phyloP scores from a whole-genome alignment of 2,888 invertebrate genomes.

The Eugnorisma glareosa region DNA sequence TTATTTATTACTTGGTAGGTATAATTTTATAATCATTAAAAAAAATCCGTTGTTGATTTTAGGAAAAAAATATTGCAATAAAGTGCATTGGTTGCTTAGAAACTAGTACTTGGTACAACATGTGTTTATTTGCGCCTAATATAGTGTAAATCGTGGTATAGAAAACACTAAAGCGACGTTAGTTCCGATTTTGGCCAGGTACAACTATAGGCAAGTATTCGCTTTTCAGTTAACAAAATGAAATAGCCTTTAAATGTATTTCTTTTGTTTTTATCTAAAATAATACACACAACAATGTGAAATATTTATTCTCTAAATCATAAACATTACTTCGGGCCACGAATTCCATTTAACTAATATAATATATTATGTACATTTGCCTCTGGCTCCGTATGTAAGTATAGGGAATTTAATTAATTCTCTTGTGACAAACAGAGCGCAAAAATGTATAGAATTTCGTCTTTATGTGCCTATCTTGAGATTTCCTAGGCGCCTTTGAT shows the following conservation, averaged over 20 bases:
- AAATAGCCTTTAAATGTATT: background rate
- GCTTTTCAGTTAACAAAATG: background rate
- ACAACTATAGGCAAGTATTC: too few relatives aligned
- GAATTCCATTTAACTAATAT: constrained; percentile 75
- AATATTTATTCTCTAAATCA: background rate
- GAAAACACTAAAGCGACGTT: background rate
- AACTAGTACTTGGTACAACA: background rate
- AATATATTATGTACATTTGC: constrained; percentile 35
- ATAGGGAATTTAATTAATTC: constrained; percentile 52
- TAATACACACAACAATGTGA: background rate
- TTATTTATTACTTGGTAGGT: background rate
- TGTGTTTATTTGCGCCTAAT: background rate
- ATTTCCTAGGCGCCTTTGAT: constrained; percentile 31
- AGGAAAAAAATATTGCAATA: background rate
- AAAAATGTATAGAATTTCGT: constrained; percentile 44
- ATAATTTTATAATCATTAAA: background rate
- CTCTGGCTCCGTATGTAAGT: background rate
- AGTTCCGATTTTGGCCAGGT: background rate
- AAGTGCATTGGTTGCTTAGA: background rate
- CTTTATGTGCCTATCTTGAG: constrained; percentile 4
- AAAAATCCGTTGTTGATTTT: background rate
- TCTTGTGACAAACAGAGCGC: constrained; percentile 38
- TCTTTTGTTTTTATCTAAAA: background rate
- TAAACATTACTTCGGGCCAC: constrained; percentile 15
- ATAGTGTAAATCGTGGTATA: background rate